Evolutionary conservation across 2,113 vertebrate species (phyloP).

Genomic region (Gallinago media): DNA sequence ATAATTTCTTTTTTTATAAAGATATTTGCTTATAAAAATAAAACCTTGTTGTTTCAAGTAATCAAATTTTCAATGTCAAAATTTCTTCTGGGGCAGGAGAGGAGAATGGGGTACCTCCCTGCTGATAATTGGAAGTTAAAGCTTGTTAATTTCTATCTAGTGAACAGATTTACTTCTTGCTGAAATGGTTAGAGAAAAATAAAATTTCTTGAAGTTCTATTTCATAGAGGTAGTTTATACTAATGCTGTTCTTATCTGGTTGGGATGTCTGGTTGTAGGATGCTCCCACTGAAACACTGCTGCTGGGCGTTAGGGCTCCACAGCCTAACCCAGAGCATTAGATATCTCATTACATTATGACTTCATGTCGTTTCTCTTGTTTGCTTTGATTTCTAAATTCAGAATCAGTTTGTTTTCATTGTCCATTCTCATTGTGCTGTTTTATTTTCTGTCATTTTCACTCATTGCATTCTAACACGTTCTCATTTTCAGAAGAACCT

Average conservation of each 20-base stretch:
- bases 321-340: background rate
- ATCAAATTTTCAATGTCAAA: no score
- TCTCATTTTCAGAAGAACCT: slow-evolving; percentile 85
- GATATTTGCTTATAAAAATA: background rate
- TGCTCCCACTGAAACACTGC: background rate
- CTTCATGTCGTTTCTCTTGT: background rate
- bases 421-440: background rate
- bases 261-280: background rate
- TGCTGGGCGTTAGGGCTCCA: background rate
- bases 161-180: background rate
- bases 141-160: background rate
- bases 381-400: background rate
- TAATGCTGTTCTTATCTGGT: rapidly evolving
- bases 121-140: background rate
- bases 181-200: background rate
- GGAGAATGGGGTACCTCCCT: background rate
- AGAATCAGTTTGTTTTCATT: background rate
- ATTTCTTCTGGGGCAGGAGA: background rate
- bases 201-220: background rate
- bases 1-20: no score
- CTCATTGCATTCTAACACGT: slow-evolving; percentile 58
- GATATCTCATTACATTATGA: background rate
- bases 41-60: no score
- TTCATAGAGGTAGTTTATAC: background rate
- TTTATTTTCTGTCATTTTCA: slow-evolving; percentile 2